Evolutionary conservation across 30 jellyfish, hydroid and myxozoan species (phyloP), one percentile per base, ranked within the genome.

Genomic region (Hydractinia echinata): DNA sequence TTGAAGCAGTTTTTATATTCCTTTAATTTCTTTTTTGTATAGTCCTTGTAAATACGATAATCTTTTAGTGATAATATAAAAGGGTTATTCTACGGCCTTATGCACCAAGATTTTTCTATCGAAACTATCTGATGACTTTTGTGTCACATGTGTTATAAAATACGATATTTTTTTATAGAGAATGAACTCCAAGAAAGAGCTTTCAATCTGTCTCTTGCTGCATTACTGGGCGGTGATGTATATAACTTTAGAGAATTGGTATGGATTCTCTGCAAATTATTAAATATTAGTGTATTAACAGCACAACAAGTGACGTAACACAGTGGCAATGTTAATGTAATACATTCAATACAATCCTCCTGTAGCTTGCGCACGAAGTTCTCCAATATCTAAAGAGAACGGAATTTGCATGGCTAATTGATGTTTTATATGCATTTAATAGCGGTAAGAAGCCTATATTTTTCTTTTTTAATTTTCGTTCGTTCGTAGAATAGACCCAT

Each of bases 211-310:
- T 72, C 91, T 5, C 70, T 91, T 70, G 98, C 98, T 69, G 98
- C 98, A 4, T 61, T 91, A n/a, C 91, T 91, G 50, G 98, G 98
- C 9, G 72, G 53, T 79, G 98, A 86, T 62, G 95, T 91, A 4
- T 91, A 82, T 81, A 91, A 91, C 67, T 91, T 91, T 76, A 96
- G 98, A 50, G 98, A 91, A 79, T 55, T 91, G 95, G 98, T 91
- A 91, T 66, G 91, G 8, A 4, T 0, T 70, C 6, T 3, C 5
- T n/a, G 10, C 30, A 6, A 44, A 6, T 14, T 7, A 30, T 4
- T 7, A 11, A 48, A 4, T 67, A 7, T 30, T 30, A 30, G 44
- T 13, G 13, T 30, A 30, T 30, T 30, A 30, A 30, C 44, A 30
- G 44, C 44, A 2, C 44, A 30, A 2, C 44, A 30, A 30, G 44